These are phyloP conservation scores for Erebia ligea DNA, from an alignment of 2,888 invertebrate genomes.

Conservation along the genomic window DNA sequence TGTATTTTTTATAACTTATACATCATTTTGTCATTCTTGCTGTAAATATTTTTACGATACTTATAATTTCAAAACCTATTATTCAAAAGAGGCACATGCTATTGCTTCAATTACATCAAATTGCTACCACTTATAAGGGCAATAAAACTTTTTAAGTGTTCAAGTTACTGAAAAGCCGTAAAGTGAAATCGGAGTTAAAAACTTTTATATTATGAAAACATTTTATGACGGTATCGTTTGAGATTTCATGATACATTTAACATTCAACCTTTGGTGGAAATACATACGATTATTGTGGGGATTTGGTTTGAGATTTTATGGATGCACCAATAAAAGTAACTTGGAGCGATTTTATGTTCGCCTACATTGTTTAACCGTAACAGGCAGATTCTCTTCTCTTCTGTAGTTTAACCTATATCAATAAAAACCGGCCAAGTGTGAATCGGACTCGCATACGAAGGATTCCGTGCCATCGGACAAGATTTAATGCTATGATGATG, in stretches of 20 bases:
- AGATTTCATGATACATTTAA: conserved; percentile 24
- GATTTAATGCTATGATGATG: no score
- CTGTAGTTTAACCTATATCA: no score
- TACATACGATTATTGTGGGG: background rate
- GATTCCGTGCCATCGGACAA: no score
- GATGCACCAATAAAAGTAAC: background rate
- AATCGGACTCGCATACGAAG: no score
- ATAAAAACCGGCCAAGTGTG: no score
- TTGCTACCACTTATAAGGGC: conserved; percentile 6
- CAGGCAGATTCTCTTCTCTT: no score
- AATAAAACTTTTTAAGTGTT: conserved; percentile 16
- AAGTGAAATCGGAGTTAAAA: conserved; percentile 20
- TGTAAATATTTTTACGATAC: background rate
- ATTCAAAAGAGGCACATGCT: conserved; percentile 4
- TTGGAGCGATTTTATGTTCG: no score
- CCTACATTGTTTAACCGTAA: no score
- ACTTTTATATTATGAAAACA: conserved; percentile 20
- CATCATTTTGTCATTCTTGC: no score
- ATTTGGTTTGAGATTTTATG: background rate
- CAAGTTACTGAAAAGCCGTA: conserved; percentile 8
- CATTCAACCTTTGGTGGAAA: background rate
- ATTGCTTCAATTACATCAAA: conserved; percentile 9
- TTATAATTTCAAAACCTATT: background rate
- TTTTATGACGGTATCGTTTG: conserved; percentile 26
- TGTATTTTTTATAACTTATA: no score